These are phyloP conservation scores for Sebastes oblongus DNA, from an alignment of 2,797 vertebrate species.

Conservation along the genomic window DNA sequence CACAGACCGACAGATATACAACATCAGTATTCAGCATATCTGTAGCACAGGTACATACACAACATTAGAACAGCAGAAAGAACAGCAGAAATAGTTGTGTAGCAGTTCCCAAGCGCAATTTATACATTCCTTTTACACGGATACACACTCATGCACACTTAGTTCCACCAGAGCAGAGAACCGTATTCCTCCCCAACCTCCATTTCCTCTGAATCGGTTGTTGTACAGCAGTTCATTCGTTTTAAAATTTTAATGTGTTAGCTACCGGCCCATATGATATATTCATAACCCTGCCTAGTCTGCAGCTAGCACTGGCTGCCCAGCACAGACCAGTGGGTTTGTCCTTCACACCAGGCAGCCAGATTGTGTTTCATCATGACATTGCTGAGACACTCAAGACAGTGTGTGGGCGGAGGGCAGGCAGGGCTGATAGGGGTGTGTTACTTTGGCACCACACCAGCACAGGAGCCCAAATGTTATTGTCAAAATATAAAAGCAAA, in stretches of 20 bases:
- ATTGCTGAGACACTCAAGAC: slow-evolving; percentile 56
- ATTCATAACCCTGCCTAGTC: slow-evolving; percentile 57
- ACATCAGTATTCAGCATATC: neutral
- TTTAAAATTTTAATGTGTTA: slow-evolving; percentile 62
- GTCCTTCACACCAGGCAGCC: slow-evolving; percentile 56
- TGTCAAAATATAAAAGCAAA: neutral
- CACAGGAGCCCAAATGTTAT: neutral
- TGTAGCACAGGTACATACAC: neutral
- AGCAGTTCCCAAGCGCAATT: slow-evolving; percentile 10
- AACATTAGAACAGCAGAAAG: slow-evolving; percentile 18
- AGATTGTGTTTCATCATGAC: slow-evolving; percentile 68
- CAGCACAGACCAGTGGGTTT: slow-evolving; percentile 49
- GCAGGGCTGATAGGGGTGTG: neutral
- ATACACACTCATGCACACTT: slow-evolving; percentile 36
- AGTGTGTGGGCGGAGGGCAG: slow-evolving; percentile 4
- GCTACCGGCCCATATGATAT: slow-evolving; percentile 51
- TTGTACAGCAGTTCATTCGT: slow-evolving; percentile 53
- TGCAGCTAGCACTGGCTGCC: slow-evolving; percentile 31
- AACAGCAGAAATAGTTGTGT: slow-evolving; percentile 24
- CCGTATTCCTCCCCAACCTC: slow-evolving; percentile 7
- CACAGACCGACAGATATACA: neutral
- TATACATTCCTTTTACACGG: slow-evolving; percentile 20
- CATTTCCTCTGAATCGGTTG: slow-evolving; percentile 36
- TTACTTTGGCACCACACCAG: slow-evolving; percentile 27
- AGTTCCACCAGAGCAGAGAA: slow-evolving; percentile 38